Base-by-base conservation (phyloP, 2,797 vertebrate genomes). In the Melopsittacus undulatus region DNA sequence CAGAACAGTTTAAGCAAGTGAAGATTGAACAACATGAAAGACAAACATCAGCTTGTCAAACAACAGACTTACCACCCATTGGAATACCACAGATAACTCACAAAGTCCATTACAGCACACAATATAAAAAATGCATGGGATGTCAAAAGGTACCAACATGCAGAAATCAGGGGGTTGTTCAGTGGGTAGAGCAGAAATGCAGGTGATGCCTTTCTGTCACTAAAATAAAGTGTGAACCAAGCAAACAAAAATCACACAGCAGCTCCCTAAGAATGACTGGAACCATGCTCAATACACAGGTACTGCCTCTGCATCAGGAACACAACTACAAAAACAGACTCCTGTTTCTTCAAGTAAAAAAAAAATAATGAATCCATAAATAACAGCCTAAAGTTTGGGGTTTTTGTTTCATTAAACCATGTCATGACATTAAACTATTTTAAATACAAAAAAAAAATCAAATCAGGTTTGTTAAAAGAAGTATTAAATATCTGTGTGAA, bases 21-120 rank as follows among this genome's bases (percentile, higher is more conserved):
- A 42, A 46, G 48, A 23, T 16, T 16, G 34, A 76, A 42, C n/a
- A 26, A 24, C 17, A 59, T 2, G 13, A 42, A 78, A 68, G 32
- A 72, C 32, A 76, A 78, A 56, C 30, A 73, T 17, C 29, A 73
- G 30, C 45, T 43, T 45, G 11, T 45, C 67, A 45, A 82, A 49
- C 4, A 51, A 48, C 1, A 75, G 62, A 42, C 6, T 9, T 7
- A 36, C 10, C 13, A 18, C 26, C 19, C 18, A 8, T 3, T 0
- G 46, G 48, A 87, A 11, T 13, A 62, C 43, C 51, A 11, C 3
- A 27, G 21, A 21, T 42, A 79, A 43, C 36, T 57, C 24, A 17
- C 6, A 42, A 61, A 79, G n/a, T 10, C 43, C 52, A 19, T 1
- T 27, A 13, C 5, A 32, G 9, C 12, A 16, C 7, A 13, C 11